These are phyloP conservation scores for Erpobdella octoculata DNA, from an alignment of 2,888 invertebrate species.

Conservation along the genomic window DNA sequence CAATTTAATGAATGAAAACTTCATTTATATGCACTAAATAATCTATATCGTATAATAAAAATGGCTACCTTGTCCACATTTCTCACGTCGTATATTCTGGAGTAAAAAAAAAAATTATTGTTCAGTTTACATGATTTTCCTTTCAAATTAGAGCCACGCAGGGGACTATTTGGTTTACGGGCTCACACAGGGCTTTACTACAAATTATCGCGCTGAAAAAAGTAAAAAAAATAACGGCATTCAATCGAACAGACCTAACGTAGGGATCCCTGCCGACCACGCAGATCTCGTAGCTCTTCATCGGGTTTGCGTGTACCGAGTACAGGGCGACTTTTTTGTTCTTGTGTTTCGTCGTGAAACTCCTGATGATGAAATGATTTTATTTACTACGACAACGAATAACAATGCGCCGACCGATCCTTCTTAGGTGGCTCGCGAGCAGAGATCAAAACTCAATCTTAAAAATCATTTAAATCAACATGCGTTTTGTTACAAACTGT, in stretches of 20 bases:
- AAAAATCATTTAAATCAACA: no score
- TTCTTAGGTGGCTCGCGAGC: no score
- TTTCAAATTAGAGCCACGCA: neutral
- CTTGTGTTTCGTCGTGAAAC: constrained; percentile 54
- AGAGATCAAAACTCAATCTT: no score
- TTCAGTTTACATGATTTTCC: no score
- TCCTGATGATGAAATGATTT: constrained; percentile 40
- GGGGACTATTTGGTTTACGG: no score
- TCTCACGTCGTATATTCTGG: constrained; percentile 21
- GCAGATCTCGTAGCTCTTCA: constrained; percentile 68
- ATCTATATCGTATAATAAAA: neutral
- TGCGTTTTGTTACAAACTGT: no score
- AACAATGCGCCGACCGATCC: neutral
- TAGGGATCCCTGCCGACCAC: constrained; percentile 73
- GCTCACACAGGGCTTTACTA: no score
- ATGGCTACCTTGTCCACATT: constrained; percentile 17
- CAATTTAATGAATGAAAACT: no score
- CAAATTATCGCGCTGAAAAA: constrained; percentile 2
- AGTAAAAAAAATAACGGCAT: neutral
- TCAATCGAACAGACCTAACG: constrained; percentile 56
- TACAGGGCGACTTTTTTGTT: constrained; percentile 69
- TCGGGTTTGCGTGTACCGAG: constrained; percentile 77
- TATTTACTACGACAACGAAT: neutral
- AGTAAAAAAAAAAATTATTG: constrained; percentile 19
- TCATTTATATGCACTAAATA: no score